Percentiles rank a stretch among this genome's conserved stretches.
Conservation (phyloP, 1,140 invertebrate genomes). For the Mya arenaria region DNA sequence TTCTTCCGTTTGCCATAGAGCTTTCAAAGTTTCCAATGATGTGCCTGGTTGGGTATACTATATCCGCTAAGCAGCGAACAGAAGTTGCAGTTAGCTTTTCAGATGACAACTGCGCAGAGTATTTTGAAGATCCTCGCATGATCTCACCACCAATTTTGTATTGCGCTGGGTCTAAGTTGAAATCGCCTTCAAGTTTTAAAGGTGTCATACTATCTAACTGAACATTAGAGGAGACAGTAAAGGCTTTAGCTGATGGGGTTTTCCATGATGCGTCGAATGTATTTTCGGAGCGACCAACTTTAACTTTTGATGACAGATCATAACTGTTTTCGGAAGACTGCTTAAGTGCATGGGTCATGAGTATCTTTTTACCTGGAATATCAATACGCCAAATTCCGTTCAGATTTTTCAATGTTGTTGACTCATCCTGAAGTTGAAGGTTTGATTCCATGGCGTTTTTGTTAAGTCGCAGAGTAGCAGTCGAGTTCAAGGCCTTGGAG, state of each 20-base stretch:
- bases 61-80: constrained; percentile 12
- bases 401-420: constrained; percentile 38
- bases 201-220: constrained; percentile 7
- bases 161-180: constrained; percentile 16
- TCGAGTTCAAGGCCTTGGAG: constrained; percentile 48
- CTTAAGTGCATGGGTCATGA: constrained; percentile 29
- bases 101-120: constrained; percentile 15
- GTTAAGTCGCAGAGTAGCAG: constrained; percentile 17
- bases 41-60: constrained; percentile 45
- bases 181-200: constrained; percentile 36
- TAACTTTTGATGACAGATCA: constrained; percentile 31
- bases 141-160: constrained; percentile 13
- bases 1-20: neutral
- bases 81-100: neutral
- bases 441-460: constrained; percentile 33
- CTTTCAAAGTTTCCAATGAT: constrained; percentile 54
- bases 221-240: constrained; percentile 44
- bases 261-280: constrained; percentile 24
- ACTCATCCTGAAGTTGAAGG: constrained; percentile 32
- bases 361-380: constrained; percentile 13
- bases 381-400: constrained; percentile 16
- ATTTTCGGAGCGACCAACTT: constrained; percentile 36
- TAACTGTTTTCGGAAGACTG: neutral
- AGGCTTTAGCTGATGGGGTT: constrained; percentile 6
- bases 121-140: neutral